Evolutionary conservation across 2,113 vertebrate species (phyloP).

Genomic region (Campylomormyrus tamandua): DNA sequence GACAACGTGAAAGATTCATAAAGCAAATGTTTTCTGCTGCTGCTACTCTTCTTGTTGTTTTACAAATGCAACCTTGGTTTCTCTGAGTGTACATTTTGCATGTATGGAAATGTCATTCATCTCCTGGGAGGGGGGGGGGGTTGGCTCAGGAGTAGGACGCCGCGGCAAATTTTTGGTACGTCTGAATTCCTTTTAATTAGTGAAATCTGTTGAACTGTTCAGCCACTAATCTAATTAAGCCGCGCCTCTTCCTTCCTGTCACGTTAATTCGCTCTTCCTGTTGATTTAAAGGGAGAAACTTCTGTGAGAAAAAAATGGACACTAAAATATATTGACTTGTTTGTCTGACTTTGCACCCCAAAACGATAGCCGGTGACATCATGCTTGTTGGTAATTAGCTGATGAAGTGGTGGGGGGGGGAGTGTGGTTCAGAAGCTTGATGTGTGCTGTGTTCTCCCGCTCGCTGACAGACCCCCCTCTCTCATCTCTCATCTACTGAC

Average conservation of each 20-base stretch:
- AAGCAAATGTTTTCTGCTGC: neutral
- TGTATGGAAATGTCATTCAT: neutral
- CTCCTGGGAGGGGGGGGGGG: neutral
- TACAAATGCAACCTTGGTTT: neutral
- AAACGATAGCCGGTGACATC: slow-evolving; percentile 2
- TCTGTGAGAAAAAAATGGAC: neutral
- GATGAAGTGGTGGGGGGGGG: neutral
- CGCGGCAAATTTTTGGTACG: neutral
- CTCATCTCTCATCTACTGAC: neutral
- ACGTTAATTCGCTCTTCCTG: neutral
- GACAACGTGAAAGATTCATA: neutral
- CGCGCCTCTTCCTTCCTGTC: neutral
- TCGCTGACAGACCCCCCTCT: neutral
- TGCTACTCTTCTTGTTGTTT: neutral
- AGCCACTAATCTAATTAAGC: slow-evolving; percentile 6
- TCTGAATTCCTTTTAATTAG: slow-evolving; percentile 5
- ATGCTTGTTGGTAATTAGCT: neutral
- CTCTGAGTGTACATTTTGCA: neutral
- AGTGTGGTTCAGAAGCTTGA: neutral
- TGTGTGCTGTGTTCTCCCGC: neutral
- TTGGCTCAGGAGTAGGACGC: neutral
- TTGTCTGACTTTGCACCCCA: slow-evolving; percentile 6
- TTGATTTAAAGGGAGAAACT: neutral
- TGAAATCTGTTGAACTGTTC: neutral
- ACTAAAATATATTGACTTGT: neutral